These are phyloP conservation scores for Acleris sparsana DNA, from an alignment of 2,888 invertebrate species.

Conservation along the genomic window DNA sequence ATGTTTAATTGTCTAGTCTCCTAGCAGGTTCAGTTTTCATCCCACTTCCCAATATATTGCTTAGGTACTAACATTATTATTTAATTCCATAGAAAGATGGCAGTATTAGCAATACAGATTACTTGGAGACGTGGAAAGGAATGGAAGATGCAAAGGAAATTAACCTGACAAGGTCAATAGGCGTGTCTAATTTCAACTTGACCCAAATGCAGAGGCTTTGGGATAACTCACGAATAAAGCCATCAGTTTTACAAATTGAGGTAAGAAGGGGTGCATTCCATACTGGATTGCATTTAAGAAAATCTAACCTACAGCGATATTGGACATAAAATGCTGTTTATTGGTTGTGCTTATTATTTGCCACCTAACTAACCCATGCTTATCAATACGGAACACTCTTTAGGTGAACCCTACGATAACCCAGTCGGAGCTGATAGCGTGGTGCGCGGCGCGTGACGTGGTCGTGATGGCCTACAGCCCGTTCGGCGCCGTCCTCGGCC, in stretches of 20 bases:
- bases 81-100: slow-evolving; percentile 57
- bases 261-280: slow-evolving; percentile 62
- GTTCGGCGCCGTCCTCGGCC: slow-evolving; percentile 82
- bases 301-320: no score
- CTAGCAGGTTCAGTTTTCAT: no score
- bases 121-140: slow-evolving; percentile 89
- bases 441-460: slow-evolving; percentile 87
- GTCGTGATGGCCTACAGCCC: slow-evolving; percentile 89
- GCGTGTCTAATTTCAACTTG: slow-evolving; percentile 93
- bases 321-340: no score
- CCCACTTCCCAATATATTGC: no score
- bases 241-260: slow-evolving; percentile 86
- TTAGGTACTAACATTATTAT: slow-evolving; percentile 9
- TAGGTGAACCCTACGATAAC: slow-evolving; percentile 89
- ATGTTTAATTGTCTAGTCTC: no score
- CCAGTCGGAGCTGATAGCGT: slow-evolving; percentile 87
- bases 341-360: no score
- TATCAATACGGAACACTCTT: slow-evolving; percentile 12
- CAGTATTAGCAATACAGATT: slow-evolving; percentile 86
- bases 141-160: slow-evolving; percentile 89
- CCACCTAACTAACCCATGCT: not conserved
- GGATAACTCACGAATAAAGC: slow-evolving; percentile 85
- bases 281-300: not conserved
- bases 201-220: slow-evolving; percentile 89
- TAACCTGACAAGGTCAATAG: slow-evolving; percentile 90